Conservation (phyloP, 2,797 vertebrate genomes). For the Melanotaenia pygmaea region DNA sequence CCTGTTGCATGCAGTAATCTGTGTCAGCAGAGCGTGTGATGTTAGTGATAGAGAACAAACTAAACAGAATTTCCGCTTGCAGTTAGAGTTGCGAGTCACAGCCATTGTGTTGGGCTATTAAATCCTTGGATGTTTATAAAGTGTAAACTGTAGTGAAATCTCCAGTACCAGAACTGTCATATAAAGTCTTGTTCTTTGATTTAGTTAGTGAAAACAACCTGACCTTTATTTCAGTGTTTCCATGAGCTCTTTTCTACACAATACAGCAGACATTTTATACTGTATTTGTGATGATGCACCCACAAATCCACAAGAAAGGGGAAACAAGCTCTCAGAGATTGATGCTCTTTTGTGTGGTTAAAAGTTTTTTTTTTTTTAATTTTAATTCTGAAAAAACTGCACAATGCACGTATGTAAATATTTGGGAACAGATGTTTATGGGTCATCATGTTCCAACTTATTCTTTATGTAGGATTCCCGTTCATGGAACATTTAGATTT, state of each 20-base stretch:
- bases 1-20: constrained; percentile 41
- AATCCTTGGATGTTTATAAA: constrained; percentile 9
- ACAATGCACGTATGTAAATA: neutral
- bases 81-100: constrained; percentile 40
- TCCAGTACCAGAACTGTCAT: no score
- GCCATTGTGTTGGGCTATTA: constrained; percentile 25
- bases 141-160: neutral
- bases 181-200: neutral
- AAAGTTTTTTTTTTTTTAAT: neutral
- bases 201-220: neutral
- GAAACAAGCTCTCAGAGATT: neutral
- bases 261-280: no score
- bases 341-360: neutral
- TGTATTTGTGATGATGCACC: neutral
- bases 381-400: neutral
- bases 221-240: neutral
- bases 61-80: constrained; percentile 21
- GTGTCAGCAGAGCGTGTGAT: constrained; percentile 12
- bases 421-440: neutral
- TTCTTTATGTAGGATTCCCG: neutral
- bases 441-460: neutral
- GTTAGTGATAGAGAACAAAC: constrained; percentile 4
- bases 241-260: neutral
- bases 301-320: neutral
- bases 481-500: neutral